A percentile compares a stretch with the other conserved stretches of the same genome.
Conservation (phyloP, 2,888 invertebrate species). For the Erannis defoliaria region DNA sequence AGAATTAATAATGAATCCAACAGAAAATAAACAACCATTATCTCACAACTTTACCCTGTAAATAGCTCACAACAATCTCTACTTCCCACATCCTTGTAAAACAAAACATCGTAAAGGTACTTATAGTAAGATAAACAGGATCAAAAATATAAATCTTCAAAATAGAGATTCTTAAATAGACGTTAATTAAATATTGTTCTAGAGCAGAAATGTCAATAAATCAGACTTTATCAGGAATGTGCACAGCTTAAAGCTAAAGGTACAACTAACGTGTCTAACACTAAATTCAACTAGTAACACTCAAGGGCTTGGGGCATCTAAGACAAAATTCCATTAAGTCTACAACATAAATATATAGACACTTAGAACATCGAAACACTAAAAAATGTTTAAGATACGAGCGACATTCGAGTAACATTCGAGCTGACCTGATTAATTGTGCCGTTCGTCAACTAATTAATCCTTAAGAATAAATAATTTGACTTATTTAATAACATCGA, state of each 20-base stretch:
- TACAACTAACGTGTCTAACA: constrained; percentile 69
- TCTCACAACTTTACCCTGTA: constrained; percentile 79
- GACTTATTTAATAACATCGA: constrained; percentile 54
- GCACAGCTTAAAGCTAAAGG: constrained; percentile 80
- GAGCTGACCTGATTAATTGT: constrained; percentile 87
- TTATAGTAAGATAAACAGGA: constrained; percentile 80
- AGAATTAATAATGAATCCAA: constrained; percentile 48
- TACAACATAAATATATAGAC: constrained; percentile 67
- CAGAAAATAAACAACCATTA: constrained; percentile 54
- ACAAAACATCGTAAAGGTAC: constrained; percentile 70
- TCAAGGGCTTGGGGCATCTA: constrained; percentile 66
- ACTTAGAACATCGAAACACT: constrained; percentile 71
- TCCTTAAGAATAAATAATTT: constrained; percentile 54
- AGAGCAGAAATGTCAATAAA: constrained; percentile 80
- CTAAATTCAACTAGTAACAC: constrained; percentile 59
- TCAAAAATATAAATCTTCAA: constrained; percentile 84
- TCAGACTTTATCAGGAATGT: constrained; percentile 84
- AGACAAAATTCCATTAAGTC: constrained; percentile 59
- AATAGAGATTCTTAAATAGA: constrained; percentile 79
- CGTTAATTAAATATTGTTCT: constrained; percentile 75
- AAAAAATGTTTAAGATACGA: constrained; percentile 69
- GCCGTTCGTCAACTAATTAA: constrained; percentile 65
- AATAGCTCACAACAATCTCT: constrained; percentile 73
- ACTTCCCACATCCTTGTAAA: constrained; percentile 63
- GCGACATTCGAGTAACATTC: constrained; percentile 79